Base-by-base conservation (phyloP, 2,797 vertebrate species). In the Monodelphis domestica region DNA sequence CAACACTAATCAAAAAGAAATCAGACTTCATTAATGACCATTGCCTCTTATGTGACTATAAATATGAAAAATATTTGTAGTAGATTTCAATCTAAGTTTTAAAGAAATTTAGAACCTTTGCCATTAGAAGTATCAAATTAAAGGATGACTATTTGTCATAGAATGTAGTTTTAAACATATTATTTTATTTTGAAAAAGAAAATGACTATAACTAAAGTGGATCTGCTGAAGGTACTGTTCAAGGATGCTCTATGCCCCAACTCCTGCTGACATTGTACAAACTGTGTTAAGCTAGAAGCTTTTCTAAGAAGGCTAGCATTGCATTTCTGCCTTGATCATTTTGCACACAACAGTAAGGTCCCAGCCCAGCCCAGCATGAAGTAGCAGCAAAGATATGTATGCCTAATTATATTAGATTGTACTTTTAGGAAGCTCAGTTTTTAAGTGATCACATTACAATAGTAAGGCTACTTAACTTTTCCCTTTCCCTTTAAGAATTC, bases 401-500 rank as follows among this genome's bases (percentile, higher is more conserved):
- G 14, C 94, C 97, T 97, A 97, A 98, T 96, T 96, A 91, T 88
- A 93, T 90, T 84, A 96, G 26, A 94, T 70, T 95, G 70, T 96
- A 93, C 51, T 96, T 89, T 95, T 96, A 96, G 94, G 97, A 95
- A 93, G 90, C 52, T 95, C 5, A 33, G 55, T 94, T 98, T 98
- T 97, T 88, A 96, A 98, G 95, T 63, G 95, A 91, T 93, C 90
- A 94, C 78, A 95, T 89, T 51, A 88, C 57, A 96, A 84, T 93
- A 95, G 94, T 98, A 93, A 97, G 96, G 78, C 93, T 91, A 95
- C 92, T 97, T 97, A 95, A 97, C 96, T 97, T 96, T 98, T 93
- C 91, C 63, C 92, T 95, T 96, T 98, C 95, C 96, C 96, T 96
- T 97, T 97, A 97, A 98, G 96, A 96, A 98, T 98, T 97, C 97